Percentiles rank a stretch among this genome's conserved stretches.
phyloP scores from a whole-genome alignment of 2,797 vertebrate species.

The Sebastes taczanowskii region DNA sequence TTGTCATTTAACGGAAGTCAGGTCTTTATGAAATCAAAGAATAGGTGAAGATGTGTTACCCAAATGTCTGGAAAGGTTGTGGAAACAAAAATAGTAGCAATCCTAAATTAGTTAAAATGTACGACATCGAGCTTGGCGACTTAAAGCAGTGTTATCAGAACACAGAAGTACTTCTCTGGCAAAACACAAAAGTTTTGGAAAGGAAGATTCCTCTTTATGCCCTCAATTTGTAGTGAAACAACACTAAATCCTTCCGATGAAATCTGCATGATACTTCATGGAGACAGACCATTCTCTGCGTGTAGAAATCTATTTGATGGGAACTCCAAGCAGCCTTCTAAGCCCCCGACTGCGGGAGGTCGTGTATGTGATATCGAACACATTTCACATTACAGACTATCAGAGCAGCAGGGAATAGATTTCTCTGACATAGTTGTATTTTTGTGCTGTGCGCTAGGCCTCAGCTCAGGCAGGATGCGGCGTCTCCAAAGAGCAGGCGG shows the following conservation, averaged over 20 bases:
- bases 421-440: slow-evolving; percentile 61
- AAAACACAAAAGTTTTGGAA: background rate
- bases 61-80: background rate
- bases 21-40: slow-evolving; percentile 14
- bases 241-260: background rate
- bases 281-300: background rate
- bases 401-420: slow-evolving; percentile 45
- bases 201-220: background rate
- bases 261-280: background rate
- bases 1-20: slow-evolving; percentile 46
- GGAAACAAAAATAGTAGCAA: background rate
- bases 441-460: slow-evolving; percentile 31
- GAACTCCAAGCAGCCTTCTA: slow-evolving; percentile 9
- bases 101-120: background rate
- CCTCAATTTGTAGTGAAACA: background rate
- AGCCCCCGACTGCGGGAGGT: slow-evolving; percentile 1
- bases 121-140: background rate
- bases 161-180: no score
- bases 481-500: slow-evolving; percentile 67
- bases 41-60: slow-evolving; percentile 2
- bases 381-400: slow-evolving; percentile 39
- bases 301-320: slow-evolving; percentile 11
- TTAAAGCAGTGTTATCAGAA: background rate
- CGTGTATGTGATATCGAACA: slow-evolving; percentile 47
- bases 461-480: slow-evolving; percentile 51